phyloP scores from a whole-genome alignment of 2,888 invertebrate genomes.

The Trissoscelio sp. region DNA sequence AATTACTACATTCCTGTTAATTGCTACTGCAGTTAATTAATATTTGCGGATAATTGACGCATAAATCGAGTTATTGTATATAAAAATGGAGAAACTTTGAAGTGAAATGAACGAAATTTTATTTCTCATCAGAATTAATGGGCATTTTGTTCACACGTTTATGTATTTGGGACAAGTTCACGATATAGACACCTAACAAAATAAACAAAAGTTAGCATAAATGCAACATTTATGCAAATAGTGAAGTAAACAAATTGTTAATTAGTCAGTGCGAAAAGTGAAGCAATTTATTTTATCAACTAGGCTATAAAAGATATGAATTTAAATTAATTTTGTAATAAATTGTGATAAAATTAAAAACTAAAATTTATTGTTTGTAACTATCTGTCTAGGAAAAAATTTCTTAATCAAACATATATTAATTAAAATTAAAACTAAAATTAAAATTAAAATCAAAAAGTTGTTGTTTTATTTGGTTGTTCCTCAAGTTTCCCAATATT shows the following conservation, averaged over 20 bases:
- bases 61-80: slow-evolving; percentile 34
- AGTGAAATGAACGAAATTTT: slow-evolving; percentile 29
- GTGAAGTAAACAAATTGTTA: not conserved
- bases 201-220: slow-evolving; percentile 21
- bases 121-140: slow-evolving; percentile 30
- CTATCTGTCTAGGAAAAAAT: no score
- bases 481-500: no score
- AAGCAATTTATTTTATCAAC: not conserved
- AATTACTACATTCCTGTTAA: slow-evolving; percentile 59
- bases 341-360: no score
- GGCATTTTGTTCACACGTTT: slow-evolving; percentile 26
- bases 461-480: no score
- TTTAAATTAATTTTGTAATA: no score
- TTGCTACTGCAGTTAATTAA: slow-evolving; percentile 45
- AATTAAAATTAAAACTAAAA: no score
- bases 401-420: no score
- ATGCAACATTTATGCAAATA: not conserved
- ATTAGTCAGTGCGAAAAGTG: not conserved
- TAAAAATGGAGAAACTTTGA: slow-evolving; percentile 40
- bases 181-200: slow-evolving; percentile 6
- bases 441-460: no score
- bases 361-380: no score
- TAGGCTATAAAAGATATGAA: not conserved
- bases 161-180: slow-evolving; percentile 52
- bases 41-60: slow-evolving; percentile 45